Conservation (phyloP, 2,888 invertebrate species). For the Nephrocerus scutellatus region DNA sequence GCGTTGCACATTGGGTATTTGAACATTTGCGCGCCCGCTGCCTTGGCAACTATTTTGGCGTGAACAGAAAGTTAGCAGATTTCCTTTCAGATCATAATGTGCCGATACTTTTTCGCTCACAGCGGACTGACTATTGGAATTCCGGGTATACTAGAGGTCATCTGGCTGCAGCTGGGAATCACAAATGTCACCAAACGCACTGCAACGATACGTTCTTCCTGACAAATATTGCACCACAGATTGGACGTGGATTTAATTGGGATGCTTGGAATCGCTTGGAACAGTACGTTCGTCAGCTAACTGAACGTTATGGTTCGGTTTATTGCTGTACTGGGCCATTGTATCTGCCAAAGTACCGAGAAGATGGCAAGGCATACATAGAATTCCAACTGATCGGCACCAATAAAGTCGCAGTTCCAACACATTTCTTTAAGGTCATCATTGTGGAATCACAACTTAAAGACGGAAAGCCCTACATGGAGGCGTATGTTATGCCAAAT, state of each 20-base stretch:
- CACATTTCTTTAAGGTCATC: slow-evolving; percentile 95
- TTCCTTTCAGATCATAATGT: slow-evolving; percentile 77
- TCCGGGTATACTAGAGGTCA: slow-evolving; percentile 94
- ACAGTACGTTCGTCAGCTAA: slow-evolving; percentile 68
- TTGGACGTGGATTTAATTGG: slow-evolving; percentile 83
- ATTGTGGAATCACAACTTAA: slow-evolving; percentile 58
- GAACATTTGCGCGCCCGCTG: slow-evolving; percentile 79
- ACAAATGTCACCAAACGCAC: slow-evolving; percentile 65
- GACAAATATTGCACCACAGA: slow-evolving; percentile 94
- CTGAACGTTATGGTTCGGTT: slow-evolving; percentile 64
- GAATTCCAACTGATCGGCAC: slow-evolving; percentile 86
- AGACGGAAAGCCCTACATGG: slow-evolving; percentile 70
- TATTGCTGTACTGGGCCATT: slow-evolving; percentile 88
- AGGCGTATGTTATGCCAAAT: slow-evolving; percentile 91
- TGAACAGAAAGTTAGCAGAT: slow-evolving; percentile 68
- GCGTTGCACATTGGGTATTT: slow-evolving; percentile 92
- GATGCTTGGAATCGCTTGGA: slow-evolving; percentile 85
- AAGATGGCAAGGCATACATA: slow-evolving; percentile 68
- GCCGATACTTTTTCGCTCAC: slow-evolving; percentile 73
- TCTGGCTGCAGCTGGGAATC: slow-evolving; percentile 94
- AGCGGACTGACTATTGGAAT: slow-evolving; percentile 73
- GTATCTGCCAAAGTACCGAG: slow-evolving; percentile 74
- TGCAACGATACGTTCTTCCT: slow-evolving; percentile 86
- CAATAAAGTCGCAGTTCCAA: slow-evolving; percentile 92
- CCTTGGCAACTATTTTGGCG: slow-evolving; percentile 56